Percentiles rank a stretch among this genome's conserved stretches.
phyloP scores from a whole-genome alignment of 2,888 invertebrate genomes.

The Sphaeridia pumilis region DNA sequence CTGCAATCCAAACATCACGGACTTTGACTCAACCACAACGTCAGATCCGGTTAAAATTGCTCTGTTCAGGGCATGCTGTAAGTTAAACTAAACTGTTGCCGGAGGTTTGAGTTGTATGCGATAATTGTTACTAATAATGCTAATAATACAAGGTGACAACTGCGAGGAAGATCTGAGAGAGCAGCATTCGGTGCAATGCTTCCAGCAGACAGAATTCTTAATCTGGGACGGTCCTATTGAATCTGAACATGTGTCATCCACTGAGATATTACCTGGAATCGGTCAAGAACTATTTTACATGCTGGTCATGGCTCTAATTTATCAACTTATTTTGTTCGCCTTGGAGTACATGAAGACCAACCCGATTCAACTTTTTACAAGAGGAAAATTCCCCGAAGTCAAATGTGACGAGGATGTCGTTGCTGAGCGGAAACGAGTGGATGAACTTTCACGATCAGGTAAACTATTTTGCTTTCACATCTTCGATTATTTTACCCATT shows the following conservation, averaged over 20 bases:
- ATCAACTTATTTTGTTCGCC: conserved; percentile 13
- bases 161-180: not conserved
- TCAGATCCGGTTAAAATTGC: not conserved
- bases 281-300: conserved; percentile 20
- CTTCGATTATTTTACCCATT: too few relatives aligned
- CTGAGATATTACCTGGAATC: conserved; percentile 18
- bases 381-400: conserved; percentile 3
- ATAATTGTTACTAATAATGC: not conserved
- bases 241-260: conserved; percentile 4
- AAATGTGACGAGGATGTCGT: conserved; percentile 17
- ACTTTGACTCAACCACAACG: not conserved
- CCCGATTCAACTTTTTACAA: not conserved
- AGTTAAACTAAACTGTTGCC: too few relatives aligned
- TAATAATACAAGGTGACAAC: not conserved
- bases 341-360: conserved; percentile 3
- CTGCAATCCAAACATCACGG: conserved; percentile 12
- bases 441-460: conserved; percentile 12
- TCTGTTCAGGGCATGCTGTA: not conserved
- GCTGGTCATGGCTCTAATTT: conserved; percentile 17
- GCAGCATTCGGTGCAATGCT: not conserved
- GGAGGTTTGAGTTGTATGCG: too few relatives aligned
- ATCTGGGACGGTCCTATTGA: conserved; percentile 3
- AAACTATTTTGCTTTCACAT: too few relatives aligned
- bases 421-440: conserved; percentile 14
- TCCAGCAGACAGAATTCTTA: conserved; percentile 1